Percentiles rank a stretch among this genome's conserved stretches.
phyloP scores from a whole-genome alignment of 1,140 invertebrate species.

The Macrobrachium nipponense region DNA sequence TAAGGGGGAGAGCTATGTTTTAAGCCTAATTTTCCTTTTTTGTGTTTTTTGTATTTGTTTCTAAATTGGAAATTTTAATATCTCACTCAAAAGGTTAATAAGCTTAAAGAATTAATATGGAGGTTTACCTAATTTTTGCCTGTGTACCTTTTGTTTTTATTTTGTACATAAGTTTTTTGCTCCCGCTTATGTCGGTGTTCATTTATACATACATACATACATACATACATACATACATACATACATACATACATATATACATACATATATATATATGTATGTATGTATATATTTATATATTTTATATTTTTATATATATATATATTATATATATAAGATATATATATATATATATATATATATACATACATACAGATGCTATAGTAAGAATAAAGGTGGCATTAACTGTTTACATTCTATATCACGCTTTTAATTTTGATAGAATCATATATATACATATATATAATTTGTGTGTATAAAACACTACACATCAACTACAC shows the following conservation, averaged over 20 bases:
- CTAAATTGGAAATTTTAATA: too few relatives aligned
- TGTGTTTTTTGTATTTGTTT: too few relatives aligned
- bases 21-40: too few relatives aligned
- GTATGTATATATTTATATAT: background rate
- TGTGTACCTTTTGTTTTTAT: background rate
- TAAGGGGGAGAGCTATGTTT: too few relatives aligned
- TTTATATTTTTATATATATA: too few relatives aligned
- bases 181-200: background rate
- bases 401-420: too few relatives aligned
- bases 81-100: too few relatives aligned
- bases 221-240: background rate
- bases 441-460: background rate
- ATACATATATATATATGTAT: conserved; percentile 8
- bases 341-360: conserved; percentile 6
- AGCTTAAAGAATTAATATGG: too few relatives aligned
- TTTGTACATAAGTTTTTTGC: background rate
- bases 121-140: background rate
- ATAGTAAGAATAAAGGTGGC: background rate
- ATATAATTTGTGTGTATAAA: background rate
- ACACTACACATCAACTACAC: background rate
- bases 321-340: background rate
- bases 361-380: background rate
- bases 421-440: too few relatives aligned
- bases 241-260: background rate
- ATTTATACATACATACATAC: conserved; percentile 10